phyloP scores from a whole-genome alignment of 2,113 vertebrate genomes.

The Phrynosoma blainvillii region DNA sequence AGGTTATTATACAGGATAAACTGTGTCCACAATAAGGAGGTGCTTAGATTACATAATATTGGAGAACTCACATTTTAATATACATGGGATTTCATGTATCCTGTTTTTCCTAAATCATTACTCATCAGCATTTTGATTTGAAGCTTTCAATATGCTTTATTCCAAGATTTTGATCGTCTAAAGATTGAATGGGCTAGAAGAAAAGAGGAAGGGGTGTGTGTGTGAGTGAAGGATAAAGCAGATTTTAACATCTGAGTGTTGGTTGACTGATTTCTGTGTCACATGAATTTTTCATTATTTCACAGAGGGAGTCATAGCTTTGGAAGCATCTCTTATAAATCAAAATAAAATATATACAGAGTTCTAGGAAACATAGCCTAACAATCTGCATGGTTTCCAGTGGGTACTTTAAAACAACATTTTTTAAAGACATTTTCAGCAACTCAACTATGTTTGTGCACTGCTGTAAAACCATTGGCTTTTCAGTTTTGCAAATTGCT shows the following conservation, averaged over 20 bases:
- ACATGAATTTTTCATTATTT: conserved; percentile 20
- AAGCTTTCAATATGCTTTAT: not conserved
- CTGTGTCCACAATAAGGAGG: not conserved
- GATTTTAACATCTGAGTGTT: conserved; percentile 4
- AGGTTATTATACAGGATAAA: not conserved
- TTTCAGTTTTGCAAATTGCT: conserved; percentile 21
- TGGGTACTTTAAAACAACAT: not conserved
- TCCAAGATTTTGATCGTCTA: not conserved
- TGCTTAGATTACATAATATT: not conserved
- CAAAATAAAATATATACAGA: not conserved
- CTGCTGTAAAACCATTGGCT: not conserved
- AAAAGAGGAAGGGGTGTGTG: too few relatives aligned
- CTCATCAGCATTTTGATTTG: not conserved
- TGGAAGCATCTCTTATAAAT: not conserved
- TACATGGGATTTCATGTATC: not conserved
- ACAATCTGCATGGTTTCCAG: not conserved
- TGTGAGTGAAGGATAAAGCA: not conserved
- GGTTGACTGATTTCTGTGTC: not conserved
- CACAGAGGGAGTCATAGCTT: not conserved
- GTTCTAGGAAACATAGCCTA: not conserved
- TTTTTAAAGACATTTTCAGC: not conserved
- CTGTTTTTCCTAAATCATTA: not conserved
- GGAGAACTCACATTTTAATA: not conserved
- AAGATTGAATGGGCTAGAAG: not conserved
- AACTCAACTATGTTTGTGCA: not conserved